phyloP scores from a whole-genome alignment of 2,888 invertebrate genomes.

The Melitaea athalia region DNA sequence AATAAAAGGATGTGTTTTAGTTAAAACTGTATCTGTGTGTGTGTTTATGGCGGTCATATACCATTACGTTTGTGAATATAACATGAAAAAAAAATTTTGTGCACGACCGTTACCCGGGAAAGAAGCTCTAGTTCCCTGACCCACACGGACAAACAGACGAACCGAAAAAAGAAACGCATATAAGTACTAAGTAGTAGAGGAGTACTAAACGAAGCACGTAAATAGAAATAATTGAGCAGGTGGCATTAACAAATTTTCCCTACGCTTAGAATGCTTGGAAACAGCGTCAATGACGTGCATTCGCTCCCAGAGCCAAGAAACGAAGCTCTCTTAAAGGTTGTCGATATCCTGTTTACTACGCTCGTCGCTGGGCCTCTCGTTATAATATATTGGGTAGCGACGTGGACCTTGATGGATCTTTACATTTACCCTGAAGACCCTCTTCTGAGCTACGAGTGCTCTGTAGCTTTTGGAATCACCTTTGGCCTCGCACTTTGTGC shows the following conservation, averaged over 20 bases:
- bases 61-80: conserved; percentile 24
- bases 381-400: conserved; percentile 92
- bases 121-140: conserved; percentile 16
- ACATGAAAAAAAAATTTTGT: conserved; percentile 25
- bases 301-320: conserved; percentile 20
- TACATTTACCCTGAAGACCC: conserved; percentile 83
- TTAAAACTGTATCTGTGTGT: background rate
- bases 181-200: no score
- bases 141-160: background rate
- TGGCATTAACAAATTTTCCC: background rate
- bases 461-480: conserved; percentile 83
- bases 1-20: background rate
- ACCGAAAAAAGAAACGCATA: background rate
- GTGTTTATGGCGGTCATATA: conserved; percentile 25
- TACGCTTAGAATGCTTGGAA: conserved; percentile 33
- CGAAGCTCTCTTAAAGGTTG: conserved; percentile 74
- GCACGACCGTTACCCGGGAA: background rate
- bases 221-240: conserved; percentile 8
- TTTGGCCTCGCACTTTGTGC: conserved; percentile 85
- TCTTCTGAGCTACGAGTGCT: conserved; percentile 81
- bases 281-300: conserved; percentile 20
- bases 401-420: conserved; percentile 90
- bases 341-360: conserved; percentile 81
- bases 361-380: conserved; percentile 87
- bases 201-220: conserved; percentile 1